phyloP scores from a whole-genome alignment of 2,113 vertebrate genomes.

The Riparia riparia region DNA sequence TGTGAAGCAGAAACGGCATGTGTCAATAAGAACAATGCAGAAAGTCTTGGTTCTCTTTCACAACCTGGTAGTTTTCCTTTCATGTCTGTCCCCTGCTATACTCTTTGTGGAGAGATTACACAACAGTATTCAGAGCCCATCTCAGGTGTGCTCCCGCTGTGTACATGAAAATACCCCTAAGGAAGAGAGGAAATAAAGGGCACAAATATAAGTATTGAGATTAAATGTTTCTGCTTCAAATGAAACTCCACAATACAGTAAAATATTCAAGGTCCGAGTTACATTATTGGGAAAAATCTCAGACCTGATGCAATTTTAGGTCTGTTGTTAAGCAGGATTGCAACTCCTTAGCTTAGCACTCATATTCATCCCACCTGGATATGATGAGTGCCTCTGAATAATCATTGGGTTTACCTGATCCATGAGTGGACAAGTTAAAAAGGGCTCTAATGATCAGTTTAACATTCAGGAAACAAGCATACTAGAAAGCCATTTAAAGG shows the following conservation, averaged over 20 bases:
- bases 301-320: background rate
- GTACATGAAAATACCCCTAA: background rate
- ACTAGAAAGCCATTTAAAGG: background rate
- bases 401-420: background rate
- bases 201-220: background rate
- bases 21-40: constrained; percentile 19
- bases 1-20: background rate
- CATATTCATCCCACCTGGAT: background rate
- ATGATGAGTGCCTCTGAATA: background rate
- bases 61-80: background rate
- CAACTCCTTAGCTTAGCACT: background rate
- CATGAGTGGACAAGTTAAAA: background rate
- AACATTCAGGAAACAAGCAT: background rate
- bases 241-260: background rate
- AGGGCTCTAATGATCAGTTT: background rate
- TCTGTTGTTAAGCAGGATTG: background rate
- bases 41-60: background rate
- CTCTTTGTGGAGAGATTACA: background rate
- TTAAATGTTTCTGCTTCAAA: background rate
- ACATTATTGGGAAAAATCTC: background rate
- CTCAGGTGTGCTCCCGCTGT: background rate
- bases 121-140: background rate
- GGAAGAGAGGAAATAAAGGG: background rate
- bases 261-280: background rate
- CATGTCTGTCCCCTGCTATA: background rate